phyloP scores from a whole-genome alignment of 1,140 invertebrate genomes.

The Saccostrea echinata region DNA sequence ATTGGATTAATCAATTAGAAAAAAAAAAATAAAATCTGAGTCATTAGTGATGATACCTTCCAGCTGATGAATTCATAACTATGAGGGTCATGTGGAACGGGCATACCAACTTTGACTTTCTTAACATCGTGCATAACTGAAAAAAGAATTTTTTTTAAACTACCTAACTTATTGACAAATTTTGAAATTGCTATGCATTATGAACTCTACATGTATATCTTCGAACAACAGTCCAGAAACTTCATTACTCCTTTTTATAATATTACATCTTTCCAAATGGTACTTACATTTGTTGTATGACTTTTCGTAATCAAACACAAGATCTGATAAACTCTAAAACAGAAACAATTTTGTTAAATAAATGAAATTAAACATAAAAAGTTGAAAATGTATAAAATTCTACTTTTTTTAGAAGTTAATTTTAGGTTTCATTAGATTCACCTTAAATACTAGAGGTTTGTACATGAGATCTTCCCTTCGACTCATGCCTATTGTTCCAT shows the following conservation, averaged over 20 bases:
- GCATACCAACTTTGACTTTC: slow-evolving; percentile 76
- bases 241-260: not conserved
- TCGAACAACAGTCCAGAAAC: not conserved
- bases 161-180: not conserved
- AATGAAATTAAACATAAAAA: not conserved
- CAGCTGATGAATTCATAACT: slow-evolving; percentile 75
- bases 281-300: slow-evolving; percentile 77
- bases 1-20: not conserved
- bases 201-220: not conserved
- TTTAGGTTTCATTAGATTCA: slow-evolving; percentile 49
- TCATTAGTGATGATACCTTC: slow-evolving; percentile 68
- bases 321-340: slow-evolving; percentile 74
- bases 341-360: slow-evolving; percentile 1
- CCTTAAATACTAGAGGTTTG: slow-evolving; percentile 78
- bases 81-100: slow-evolving; percentile 75
- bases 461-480: slow-evolving; percentile 80
- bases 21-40: not conserved
- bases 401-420: not conserved
- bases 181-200: not conserved
- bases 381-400: not conserved
- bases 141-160: not conserved
- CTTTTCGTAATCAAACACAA: slow-evolving; percentile 76
- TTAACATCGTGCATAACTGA: slow-evolving; percentile 73
- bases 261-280: not conserved
- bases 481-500: slow-evolving; percentile 80